Conservation (phyloP, 2,797 vertebrate genomes). For the Poeciliopsis turneri region DNA sequence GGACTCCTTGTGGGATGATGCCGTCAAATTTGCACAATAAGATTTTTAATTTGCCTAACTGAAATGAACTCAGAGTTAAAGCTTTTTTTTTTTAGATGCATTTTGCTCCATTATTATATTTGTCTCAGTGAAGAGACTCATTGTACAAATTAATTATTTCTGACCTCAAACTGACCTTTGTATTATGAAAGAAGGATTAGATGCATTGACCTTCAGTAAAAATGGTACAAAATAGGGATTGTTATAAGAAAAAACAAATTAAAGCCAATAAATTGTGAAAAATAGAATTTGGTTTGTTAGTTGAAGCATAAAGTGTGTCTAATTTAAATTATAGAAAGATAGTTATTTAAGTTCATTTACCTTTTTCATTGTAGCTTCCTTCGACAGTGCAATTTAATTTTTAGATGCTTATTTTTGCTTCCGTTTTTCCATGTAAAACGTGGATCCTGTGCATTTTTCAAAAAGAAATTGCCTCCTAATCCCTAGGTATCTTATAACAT, state of each 20-base stretch:
- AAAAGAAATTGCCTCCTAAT: background rate
- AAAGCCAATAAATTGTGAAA: background rate
- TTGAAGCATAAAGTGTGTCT: conserved; percentile 21
- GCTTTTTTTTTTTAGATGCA: background rate
- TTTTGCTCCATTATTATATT: background rate
- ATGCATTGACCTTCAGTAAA: conserved; percentile 15
- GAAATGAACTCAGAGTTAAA: conserved; percentile 2
- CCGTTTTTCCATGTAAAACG: background rate
- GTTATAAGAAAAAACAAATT: background rate
- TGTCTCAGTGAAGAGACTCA: conserved; percentile 11
- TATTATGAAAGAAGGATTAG: conserved; percentile 11
- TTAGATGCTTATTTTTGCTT: background rate
- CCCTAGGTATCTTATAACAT: rapidly evolving
- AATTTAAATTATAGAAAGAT: conserved; percentile 19
- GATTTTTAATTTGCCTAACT: conserved; percentile 22
- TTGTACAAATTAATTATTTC: conserved; percentile 13
- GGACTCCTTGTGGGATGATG: conserved; percentile 31
- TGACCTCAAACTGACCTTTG: conserved; percentile 21
- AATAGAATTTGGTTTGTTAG: background rate
- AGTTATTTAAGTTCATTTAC: conserved; percentile 16
- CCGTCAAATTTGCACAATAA: conserved; percentile 22
- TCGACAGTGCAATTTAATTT: background rate
- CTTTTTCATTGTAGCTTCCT: conserved; percentile 12
- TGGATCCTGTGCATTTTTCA: background rate
- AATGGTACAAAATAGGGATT: conserved; percentile 3